Evolutionary conservation across 2,888 invertebrate genomes (phyloP), one percentile per base, ranked within the genome.

Genomic region (Crepidodera aurea): DNA sequence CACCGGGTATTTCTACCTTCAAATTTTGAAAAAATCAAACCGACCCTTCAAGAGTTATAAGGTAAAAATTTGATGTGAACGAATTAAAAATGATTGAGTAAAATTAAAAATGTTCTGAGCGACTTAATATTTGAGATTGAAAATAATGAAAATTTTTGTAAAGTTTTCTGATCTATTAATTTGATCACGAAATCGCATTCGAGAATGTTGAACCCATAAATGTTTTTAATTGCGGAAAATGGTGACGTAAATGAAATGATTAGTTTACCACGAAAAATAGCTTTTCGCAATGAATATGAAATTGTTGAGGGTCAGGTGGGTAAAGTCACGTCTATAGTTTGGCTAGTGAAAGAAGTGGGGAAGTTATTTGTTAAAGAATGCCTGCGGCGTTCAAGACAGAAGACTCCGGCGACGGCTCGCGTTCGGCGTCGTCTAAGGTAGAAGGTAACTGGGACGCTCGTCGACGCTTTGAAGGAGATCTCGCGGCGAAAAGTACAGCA

Each of bases 401-500:
- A 48, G 37, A 22, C 25, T 25, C 34, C 46, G 19, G 39, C 39
- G 54, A 40, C 40, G 44, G 37, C 46, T 46, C 16, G 51, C 25
- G 32, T 22, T 34, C 18, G 44, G 32, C 46, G 46, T 34, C 56
- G 44, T 56, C 46, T 56, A 56, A 56, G 56, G 46, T 34, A 22
- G 32, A 56, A 46, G 56, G 48, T 48, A 56, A 46, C 32, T 19
- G 34, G 37, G 44, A 25, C 46, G 53, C 16, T 44, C 18, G 42
- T 18, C 56, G 63, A 63, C 63, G 63, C 56, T 51, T 34, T 50
- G 62, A 62, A 62, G 62, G 62, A 62, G 61, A 62, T 54, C 42
- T 64, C 68, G 69, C 68, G 70, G 71, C 73, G 69, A 69, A 44
- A 55, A 44, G 29, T 54, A 51, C 53, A 37, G 59, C 60, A 46